Evolutionary conservation across 2,113 vertebrate species (phyloP).

Genomic region (Theristicus caerulescens): DNA sequence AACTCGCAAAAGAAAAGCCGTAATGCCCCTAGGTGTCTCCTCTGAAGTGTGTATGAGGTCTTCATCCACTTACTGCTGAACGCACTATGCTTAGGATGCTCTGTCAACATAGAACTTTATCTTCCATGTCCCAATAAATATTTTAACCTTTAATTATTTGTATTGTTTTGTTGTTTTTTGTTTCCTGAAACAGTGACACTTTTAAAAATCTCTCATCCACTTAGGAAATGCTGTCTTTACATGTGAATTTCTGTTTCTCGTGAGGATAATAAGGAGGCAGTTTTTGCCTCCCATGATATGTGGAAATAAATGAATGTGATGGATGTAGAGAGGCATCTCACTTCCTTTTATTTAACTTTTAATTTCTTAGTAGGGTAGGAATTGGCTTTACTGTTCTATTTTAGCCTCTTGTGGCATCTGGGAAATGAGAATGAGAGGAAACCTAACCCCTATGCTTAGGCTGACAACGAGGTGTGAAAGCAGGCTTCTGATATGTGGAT

Average conservation of each 20-base stretch:
- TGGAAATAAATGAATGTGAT: background rate
- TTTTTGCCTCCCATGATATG: background rate
- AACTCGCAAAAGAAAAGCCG: accelerated
- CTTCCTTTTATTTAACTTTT: background rate
- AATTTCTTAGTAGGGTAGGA: background rate
- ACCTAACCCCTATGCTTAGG: background rate
- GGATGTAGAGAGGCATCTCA: background rate
- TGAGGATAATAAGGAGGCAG: background rate
- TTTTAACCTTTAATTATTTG: background rate
- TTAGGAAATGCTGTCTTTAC: background rate
- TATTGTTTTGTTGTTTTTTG: background rate
- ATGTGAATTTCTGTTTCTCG: background rate
- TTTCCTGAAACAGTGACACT: background rate
- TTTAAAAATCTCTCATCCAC: background rate
- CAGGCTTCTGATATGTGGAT: background rate
- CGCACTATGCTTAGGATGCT: background rate
- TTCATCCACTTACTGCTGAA: background rate
- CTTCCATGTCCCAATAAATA: background rate
- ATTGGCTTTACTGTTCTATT: background rate
- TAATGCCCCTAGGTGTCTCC: background rate
- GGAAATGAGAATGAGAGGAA: background rate
- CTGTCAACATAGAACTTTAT: background rate
- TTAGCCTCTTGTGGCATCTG: background rate
- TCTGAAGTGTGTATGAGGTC: background rate
- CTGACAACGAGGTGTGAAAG: background rate